Base-by-base conservation (phyloP, 2,113 vertebrate species). In the Anhinga anhinga region DNA sequence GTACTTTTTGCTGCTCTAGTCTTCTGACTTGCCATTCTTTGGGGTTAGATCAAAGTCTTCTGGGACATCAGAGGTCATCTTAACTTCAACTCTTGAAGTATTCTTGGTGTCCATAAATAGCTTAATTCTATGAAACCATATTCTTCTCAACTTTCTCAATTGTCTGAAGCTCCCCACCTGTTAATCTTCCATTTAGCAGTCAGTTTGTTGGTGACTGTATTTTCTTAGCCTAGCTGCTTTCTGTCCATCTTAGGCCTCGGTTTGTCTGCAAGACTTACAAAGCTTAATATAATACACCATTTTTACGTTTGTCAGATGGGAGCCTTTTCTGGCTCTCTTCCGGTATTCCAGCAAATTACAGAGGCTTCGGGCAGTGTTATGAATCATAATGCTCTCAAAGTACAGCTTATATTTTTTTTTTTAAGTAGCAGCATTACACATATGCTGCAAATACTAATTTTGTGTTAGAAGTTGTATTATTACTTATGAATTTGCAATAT, bases 221-320 rank as follows among this genome's bases (percentile, higher is more conserved):
- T 95, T 83, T 82, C 55, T 40, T 91, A 86, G 63, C 10, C 10
- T 49, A 26, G 19, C 32, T 86, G 4, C 18, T 47, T 71, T 47
- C 55, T 81, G 19, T 62, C 45, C 11, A 3, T 58, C n/a, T 81
- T 6, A 1, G 44, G 59, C 42, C 30, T 62, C 0, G 0, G 14
- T 91, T 77, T 77, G 26, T 14, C 34, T 73, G 20, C 15, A 45
- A 30, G 34, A 85, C 27, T 72, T 69, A 3, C 1, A 26, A 34
- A 2, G 0, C 32, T 82, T 53, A 63, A 26, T 27, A 83, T 27
- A 83, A 19, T 25, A 26, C 5, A 34, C 5, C 13, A 7, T 81
- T 92, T 95, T 84, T 76, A 84, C 17, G 19, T 87, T 82, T 50
- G 47, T 38, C 55, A 38, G 13, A 44, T 71, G 23, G 40, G 69